A percentile compares a stretch with the other conserved stretches of the same genome.
Conservation (phyloP, 92 coral and sea anemone species). For the Scolanthus callimorphus region DNA sequence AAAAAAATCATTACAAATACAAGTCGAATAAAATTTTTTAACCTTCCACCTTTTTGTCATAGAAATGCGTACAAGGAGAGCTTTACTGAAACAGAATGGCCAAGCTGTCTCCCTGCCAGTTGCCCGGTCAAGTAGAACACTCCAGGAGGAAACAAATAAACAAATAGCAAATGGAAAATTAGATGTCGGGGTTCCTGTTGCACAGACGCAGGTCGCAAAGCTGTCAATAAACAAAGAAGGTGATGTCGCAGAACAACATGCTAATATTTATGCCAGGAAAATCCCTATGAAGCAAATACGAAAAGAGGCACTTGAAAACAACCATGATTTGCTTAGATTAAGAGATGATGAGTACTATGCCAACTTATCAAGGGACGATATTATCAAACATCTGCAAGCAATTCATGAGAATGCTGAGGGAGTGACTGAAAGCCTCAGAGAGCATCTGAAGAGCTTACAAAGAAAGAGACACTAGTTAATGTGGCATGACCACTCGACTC, state of each 20-base stretch:
- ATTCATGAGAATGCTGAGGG: constrained; percentile 26
- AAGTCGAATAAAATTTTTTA: no score
- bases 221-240: constrained; percentile 20
- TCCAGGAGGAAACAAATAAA: constrained; percentile 13
- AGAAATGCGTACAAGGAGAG: constrained; percentile 15
- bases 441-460: no score
- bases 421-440: no score
- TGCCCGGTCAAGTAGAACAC: constrained; percentile 13
- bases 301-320: constrained; percentile 20
- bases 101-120: constrained; percentile 30
- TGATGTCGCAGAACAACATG: constrained; percentile 13
- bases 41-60: no score
- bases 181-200: constrained; percentile 40
- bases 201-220: constrained; percentile 19
- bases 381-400: no score
- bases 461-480: no score
- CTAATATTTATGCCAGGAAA: constrained; percentile 23
- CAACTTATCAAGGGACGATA: constrained; percentile 13
- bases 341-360: constrained; percentile 26
- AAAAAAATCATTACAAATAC: no score
- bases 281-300: no score
- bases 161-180: no score
- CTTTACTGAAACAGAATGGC: constrained; percentile 22
- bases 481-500: no score
- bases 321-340: constrained; percentile 20